Evolutionary conservation across 2,888 invertebrate species (phyloP), one percentile per base, ranked within the genome.

Genomic region (Helleia helle): DNA sequence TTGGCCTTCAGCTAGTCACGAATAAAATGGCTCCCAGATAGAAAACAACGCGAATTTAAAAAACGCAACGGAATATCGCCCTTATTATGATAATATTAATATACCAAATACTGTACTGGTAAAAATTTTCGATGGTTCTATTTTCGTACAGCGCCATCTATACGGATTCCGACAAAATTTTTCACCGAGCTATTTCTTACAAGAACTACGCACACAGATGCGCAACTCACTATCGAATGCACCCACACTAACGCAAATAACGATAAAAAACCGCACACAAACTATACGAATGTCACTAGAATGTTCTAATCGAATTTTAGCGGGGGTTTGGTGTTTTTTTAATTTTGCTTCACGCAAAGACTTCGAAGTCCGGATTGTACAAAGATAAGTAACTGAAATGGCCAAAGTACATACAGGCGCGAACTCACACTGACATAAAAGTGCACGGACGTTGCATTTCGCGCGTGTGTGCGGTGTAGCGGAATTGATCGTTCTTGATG

Each of bases 141-240:
- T 59, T 63, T 63, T 70, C 67, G 61, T 68, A 64, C 67, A 80
- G 66, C 81, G 83, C 83, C 84, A 83, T 84, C 83, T 83, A 69
- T 77, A 65, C 65, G 71, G 65, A 71, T 71, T 71, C 68, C 70
- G 55, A 67, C 71, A 74, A 80, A 81, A 79, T 74, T 77, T 81
- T 79, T 79, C 75, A 73, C 72, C 67, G 71, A 76, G 76, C 73
- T 74, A 76, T 83, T 81, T 84, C 83, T 84, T 83, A 76, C 71
- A 84, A 84, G 84, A 84, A 76, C 70, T 59, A 49, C 67, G 41
- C 73, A 70, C 73, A 74, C 76, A 31, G 34, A 43, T 70, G 56
- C 65, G 66, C n/a, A 71, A 55, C 47, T 40, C 24, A 84, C 80
- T 81, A 81, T 79, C 72, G 74, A 77, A 79, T 71, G 71, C 77